Evolutionary conservation across 2,113 vertebrate species (phyloP).

Genomic region (Cavia aperea): DNA sequence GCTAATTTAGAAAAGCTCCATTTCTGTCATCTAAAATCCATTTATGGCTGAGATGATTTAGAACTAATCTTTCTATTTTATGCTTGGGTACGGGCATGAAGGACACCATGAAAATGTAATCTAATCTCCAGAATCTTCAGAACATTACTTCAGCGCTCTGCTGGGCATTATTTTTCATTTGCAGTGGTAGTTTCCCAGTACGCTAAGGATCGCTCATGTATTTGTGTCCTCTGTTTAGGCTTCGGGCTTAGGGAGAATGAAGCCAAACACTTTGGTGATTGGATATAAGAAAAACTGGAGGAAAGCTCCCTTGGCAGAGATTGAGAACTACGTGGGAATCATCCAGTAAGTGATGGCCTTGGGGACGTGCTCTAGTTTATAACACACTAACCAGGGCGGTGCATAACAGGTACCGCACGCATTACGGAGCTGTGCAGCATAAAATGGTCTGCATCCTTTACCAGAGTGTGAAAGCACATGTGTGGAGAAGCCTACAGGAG

Average conservation of each 20-base stretch:
- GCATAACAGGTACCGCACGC: neutral
- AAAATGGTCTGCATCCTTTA: constrained; percentile 13
- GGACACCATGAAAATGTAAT: constrained; percentile 72
- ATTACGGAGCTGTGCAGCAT: neutral
- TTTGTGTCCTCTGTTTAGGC: constrained; percentile 79
- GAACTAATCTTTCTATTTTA: constrained; percentile 77
- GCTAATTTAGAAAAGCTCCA: constrained; percentile 78
- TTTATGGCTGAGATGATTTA: constrained; percentile 78
- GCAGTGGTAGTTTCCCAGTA: constrained; percentile 53
- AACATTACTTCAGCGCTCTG: constrained; percentile 72
- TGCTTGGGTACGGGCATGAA: constrained; percentile 75
- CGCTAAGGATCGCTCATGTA: constrained; percentile 42
- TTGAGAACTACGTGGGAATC: constrained; percentile 90
- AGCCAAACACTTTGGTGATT: constrained; percentile 92
- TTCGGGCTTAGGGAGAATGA: constrained; percentile 93
- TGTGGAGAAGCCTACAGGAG: neutral
- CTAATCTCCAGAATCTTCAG: constrained; percentile 71
- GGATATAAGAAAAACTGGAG: constrained; percentile 96
- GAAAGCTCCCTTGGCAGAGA: constrained; percentile 72
- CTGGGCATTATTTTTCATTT: constrained; percentile 73
- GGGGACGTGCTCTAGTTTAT: neutral
- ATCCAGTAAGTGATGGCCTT: constrained; percentile 88
- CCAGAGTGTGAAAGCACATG: neutral
- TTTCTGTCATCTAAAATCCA: constrained; percentile 78
- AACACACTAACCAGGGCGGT: neutral